These are phyloP conservation scores for Drosophila meridionalis DNA, from an alignment of 2,888 invertebrate species.

Conservation along the genomic window DNA sequence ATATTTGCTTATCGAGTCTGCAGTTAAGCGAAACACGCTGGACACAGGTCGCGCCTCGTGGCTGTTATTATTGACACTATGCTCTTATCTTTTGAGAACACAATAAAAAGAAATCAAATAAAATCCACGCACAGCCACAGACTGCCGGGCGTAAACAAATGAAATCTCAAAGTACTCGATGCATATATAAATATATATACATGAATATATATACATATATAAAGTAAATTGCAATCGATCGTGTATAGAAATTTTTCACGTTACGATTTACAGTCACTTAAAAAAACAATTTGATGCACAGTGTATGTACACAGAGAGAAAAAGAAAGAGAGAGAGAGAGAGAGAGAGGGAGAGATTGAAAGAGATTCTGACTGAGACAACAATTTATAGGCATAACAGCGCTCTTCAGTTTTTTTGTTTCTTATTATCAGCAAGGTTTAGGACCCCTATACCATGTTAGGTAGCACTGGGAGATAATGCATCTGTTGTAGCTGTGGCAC, in stretches of 20 bases:
- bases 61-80: constrained; percentile 44
- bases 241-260: constrained; percentile 16
- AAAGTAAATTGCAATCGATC: constrained; percentile 33
- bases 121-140: not conserved
- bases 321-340: not conserved
- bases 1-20: constrained; percentile 7
- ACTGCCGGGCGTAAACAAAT: constrained; percentile 43
- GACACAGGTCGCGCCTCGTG: constrained; percentile 17
- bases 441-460: constrained; percentile 67
- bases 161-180: constrained; percentile 17
- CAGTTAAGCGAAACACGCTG: not conserved
- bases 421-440: constrained; percentile 74
- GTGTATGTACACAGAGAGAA: constrained; percentile 1
- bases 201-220: not conserved
- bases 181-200: not conserved
- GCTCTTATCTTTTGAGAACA: constrained; percentile 51
- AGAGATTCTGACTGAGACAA: not conserved
- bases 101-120: constrained; percentile 41
- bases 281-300: constrained; percentile 13
- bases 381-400: constrained; percentile 12
- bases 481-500: constrained; percentile 16
- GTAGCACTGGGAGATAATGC: constrained; percentile 60
- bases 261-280: constrained; percentile 31
- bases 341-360: not conserved
- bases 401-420: constrained; percentile 14